Conservation (phyloP, 2,113 vertebrate species). For the Microtus montanus region DNA sequence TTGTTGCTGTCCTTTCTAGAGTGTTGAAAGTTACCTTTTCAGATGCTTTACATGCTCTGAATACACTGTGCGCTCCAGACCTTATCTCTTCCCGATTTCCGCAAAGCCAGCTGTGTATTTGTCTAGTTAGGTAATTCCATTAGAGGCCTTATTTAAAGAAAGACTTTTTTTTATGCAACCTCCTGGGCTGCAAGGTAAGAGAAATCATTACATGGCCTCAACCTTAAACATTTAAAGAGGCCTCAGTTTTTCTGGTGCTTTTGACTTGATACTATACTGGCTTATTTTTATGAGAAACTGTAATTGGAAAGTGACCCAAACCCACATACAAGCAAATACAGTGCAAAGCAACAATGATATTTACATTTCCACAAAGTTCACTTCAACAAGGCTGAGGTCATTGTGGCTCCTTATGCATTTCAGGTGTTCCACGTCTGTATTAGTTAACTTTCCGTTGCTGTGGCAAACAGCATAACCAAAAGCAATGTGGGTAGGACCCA, state of each 20-base stretch:
- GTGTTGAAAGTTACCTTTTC: neutral
- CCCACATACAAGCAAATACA: slow-evolving; percentile 7
- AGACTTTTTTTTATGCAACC: neutral
- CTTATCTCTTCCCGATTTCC: neutral
- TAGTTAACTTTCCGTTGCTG: neutral
- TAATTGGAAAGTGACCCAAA: slow-evolving; percentile 40
- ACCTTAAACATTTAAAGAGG: slow-evolving; percentile 27
- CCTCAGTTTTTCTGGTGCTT: neutral
- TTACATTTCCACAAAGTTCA: neutral
- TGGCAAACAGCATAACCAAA: neutral
- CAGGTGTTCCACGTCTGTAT: too few relatives aligned
- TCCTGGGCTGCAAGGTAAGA: neutral
- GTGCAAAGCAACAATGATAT: slow-evolving; percentile 8
- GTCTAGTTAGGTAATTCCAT: neutral
- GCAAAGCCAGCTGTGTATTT: neutral
- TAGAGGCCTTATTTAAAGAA: slow-evolving; percentile 16
- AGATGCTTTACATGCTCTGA: neutral
- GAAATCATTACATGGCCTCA: neutral
- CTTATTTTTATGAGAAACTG: neutral
- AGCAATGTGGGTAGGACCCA: neutral
- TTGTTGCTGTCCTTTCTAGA: slow-evolving; percentile 6
- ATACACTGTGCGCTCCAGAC: neutral
- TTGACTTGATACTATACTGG: neutral
- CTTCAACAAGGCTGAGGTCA: neutral
- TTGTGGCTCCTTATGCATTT: neutral